phyloP scores from a whole-genome alignment of 2,113 vertebrate genomes.

The Dipodomys merriami region DNA sequence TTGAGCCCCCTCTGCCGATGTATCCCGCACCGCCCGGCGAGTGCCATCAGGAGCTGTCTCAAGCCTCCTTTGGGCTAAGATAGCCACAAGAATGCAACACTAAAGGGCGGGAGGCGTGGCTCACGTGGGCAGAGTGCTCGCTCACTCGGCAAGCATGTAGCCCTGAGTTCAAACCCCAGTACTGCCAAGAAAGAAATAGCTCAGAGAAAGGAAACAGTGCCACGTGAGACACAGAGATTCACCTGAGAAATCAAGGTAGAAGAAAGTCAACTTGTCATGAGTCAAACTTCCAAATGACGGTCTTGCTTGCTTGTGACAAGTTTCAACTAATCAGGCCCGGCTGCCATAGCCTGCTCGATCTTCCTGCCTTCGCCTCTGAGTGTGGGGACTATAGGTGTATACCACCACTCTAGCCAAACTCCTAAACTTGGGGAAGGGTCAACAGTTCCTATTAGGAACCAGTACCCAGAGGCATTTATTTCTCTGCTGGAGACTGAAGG shows the following conservation, averaged over 20 bases:
- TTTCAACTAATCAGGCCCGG: background rate
- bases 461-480: background rate
- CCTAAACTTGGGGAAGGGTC: background rate
- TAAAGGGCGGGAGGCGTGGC: no score
- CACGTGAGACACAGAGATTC: accelerated
- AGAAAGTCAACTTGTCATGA: background rate
- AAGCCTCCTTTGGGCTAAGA: accelerated
- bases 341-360: background rate
- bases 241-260: background rate
- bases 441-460: background rate
- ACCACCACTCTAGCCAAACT: background rate
- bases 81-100: background rate
- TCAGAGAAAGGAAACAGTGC: background rate
- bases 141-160: no score
- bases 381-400: background rate
- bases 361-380: background rate
- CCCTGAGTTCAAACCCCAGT: no score
- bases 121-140: no score
- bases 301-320: background rate
- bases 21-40: no score
- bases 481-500: background rate
- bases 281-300: background rate
- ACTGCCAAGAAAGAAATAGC: no score
- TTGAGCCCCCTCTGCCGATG: no score
- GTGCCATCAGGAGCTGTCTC: accelerated